Evolutionary conservation across 92 coral and sea anemone genomes (phyloP), one percentile per base, ranked within the genome.

Genomic region (Ricordea florida): DNA sequence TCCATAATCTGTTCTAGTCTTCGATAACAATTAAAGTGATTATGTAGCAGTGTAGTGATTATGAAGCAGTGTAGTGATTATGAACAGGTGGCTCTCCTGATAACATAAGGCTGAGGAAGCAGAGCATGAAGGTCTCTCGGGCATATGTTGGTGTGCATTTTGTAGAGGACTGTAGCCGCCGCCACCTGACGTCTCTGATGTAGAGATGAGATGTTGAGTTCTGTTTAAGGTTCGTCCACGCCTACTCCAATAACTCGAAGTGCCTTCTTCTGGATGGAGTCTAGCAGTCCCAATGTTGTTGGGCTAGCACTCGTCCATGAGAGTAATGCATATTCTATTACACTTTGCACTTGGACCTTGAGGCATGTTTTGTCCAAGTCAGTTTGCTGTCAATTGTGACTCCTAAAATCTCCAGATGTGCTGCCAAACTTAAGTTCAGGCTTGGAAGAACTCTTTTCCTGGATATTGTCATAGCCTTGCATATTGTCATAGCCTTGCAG

Each of bases 1-100:
- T n/a, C n/a, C n/a, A n/a, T n/a, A n/a, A n/a, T n/a, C n/a, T n/a
- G 69, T 31, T 78, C 77, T 51, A 55, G 84, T 3, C 45, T 78
- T 27, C 55, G 49, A 29, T 41, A 53, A 27, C 77, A 69, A 26
- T 62, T 46, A 34, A 63, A 66, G 27, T 33, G 6, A 40, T 34
- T 59, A 18, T 43, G 34, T 43, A 14, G 66, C 40, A 31, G 44
- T n/a, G 8, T 2, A n/a, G 2, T 23, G n/a, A n/a, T n/a, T n/a
- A n/a, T n/a, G n/a, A n/a, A n/a, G n/a, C n/a, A n/a, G n/a, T n/a
- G n/a, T n/a, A n/a, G n/a, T n/a, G n/a, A n/a, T n/a, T n/a, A n/a
- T n/a, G n/a, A n/a, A n/a, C n/a, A n/a, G n/a, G n/a, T n/a, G n/a
- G n/a, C n/a, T n/a, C n/a, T n/a, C n/a, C n/a, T n/a, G n/a, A n/a